Conservation (phyloP, 2,888 invertebrate genomes). For the Lycia hirtaria region DNA sequence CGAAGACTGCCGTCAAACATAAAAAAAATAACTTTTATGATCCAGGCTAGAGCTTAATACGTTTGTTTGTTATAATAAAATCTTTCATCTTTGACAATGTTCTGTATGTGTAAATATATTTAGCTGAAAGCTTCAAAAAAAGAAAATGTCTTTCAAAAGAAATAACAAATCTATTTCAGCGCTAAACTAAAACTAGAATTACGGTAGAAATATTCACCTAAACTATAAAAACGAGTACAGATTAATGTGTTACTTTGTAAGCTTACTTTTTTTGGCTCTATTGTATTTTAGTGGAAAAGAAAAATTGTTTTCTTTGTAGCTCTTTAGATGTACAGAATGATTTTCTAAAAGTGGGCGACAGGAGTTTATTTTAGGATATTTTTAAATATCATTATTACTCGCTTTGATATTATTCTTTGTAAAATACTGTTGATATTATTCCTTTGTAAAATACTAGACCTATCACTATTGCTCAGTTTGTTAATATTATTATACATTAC, state of each 20-base stretch:
- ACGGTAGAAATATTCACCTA: not conserved
- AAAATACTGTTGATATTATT: too few species aligned
- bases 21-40: slow-evolving; percentile 24
- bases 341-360: too few species aligned
- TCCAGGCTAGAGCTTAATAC: slow-evolving; percentile 24
- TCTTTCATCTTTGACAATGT: slow-evolving; percentile 4
- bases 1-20: slow-evolving; percentile 26
- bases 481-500: too few species aligned
- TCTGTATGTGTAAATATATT: not conserved
- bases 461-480: too few species aligned
- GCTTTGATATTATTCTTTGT: too few species aligned
- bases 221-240: not conserved
- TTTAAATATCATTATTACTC: too few species aligned
- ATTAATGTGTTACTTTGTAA: slow-evolving; percentile 7
- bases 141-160: not conserved
- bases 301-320: not conserved
- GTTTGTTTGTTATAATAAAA: slow-evolving; percentile 19
- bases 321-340: too few species aligned
- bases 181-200: slow-evolving; percentile 1
- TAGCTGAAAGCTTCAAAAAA: not conserved
- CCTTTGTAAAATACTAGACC: too few species aligned
- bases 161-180: not conserved
- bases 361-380: too few species aligned
- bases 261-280: not conserved
- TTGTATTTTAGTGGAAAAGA: not conserved